These are phyloP conservation scores for Xylota segnis DNA, from an alignment of 2,888 invertebrate genomes.

Conservation along the genomic window DNA sequence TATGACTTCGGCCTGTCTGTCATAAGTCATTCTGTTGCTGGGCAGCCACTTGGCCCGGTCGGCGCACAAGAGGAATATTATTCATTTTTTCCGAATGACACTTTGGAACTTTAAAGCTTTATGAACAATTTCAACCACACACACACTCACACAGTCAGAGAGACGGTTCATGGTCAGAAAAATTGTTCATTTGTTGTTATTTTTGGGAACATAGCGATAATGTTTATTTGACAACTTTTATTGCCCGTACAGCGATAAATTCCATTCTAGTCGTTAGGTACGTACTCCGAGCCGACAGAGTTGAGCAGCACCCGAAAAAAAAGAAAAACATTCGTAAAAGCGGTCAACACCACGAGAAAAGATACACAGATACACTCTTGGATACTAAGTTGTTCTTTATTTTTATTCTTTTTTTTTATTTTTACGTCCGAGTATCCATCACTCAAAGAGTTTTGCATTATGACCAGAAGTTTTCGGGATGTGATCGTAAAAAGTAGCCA, in stretches of 20 bases:
- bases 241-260: conserved; percentile 78
- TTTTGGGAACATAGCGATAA: conserved; percentile 68
- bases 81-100: conserved; percentile 50
- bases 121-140: conserved; percentile 7
- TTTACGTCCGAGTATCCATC: conserved; percentile 33
- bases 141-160: conserved; percentile 16
- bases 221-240: conserved; percentile 79
- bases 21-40: conserved; percentile 65
- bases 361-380: conserved; percentile 26
- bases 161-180: conserved; percentile 53
- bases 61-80: conserved; percentile 38
- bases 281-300: conserved; percentile 5
- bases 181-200: conserved; percentile 30
- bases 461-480: conserved; percentile 71
- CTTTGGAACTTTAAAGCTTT: conserved; percentile 52
- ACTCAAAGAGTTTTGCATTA: conserved; percentile 55
- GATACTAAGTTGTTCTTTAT: conserved; percentile 51
- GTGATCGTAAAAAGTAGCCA: conserved; percentile 71
- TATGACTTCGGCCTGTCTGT: conserved; percentile 73
- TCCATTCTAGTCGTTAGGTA: conserved; percentile 70
- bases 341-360: conserved; percentile 19
- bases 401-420: conserved; percentile 26
- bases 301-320: conserved; percentile 33
- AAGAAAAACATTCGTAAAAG: conserved; percentile 12
- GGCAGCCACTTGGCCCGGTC: conserved; percentile 5